phyloP scores from a whole-genome alignment of 2,888 invertebrate genomes.

The Rhorus exstirpatorius region DNA sequence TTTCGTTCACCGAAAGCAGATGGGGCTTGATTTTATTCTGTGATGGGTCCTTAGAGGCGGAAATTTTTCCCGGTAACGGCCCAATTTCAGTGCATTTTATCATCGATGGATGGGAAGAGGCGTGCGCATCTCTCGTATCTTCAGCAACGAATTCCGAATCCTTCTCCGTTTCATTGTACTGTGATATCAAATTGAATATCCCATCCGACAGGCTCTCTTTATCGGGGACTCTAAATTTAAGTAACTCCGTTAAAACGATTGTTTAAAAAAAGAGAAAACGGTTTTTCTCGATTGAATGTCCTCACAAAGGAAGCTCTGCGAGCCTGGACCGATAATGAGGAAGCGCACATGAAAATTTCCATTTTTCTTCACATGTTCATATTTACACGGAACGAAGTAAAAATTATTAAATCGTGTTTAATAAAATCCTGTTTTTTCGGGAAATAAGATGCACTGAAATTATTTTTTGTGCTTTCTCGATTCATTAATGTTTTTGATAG shows the following conservation, averaged over 20 bases:
- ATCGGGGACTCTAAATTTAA: conserved; percentile 23
- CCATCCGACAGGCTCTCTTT: conserved; percentile 43
- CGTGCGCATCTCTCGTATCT: neutral
- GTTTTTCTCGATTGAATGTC: too few relatives aligned
- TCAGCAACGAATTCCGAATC: conserved; percentile 49
- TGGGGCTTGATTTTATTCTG: conserved; percentile 2
- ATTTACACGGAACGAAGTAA: too few relatives aligned
- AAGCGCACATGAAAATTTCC: too few relatives aligned
- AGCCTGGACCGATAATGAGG: too few relatives aligned
- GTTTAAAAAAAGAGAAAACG: neutral
- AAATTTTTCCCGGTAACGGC: neutral
- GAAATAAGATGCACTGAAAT: too few relatives aligned
- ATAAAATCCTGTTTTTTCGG: too few relatives aligned
- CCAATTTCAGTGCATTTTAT: neutral
- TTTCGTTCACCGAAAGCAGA: conserved; percentile 12
- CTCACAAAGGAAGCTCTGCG: too few relatives aligned
- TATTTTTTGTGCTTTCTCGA: too few relatives aligned
- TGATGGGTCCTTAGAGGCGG: neutral
- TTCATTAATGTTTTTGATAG: too few relatives aligned
- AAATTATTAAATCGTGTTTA: too few relatives aligned
- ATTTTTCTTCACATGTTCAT: too few relatives aligned
- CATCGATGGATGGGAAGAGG: neutral
- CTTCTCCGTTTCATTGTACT: conserved; percentile 66
- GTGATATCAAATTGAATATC: conserved; percentile 79
- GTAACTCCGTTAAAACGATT: neutral